Evolutionary conservation across 2,113 vertebrate genomes (phyloP).

Genomic region (Erythrocebus patas): DNA sequence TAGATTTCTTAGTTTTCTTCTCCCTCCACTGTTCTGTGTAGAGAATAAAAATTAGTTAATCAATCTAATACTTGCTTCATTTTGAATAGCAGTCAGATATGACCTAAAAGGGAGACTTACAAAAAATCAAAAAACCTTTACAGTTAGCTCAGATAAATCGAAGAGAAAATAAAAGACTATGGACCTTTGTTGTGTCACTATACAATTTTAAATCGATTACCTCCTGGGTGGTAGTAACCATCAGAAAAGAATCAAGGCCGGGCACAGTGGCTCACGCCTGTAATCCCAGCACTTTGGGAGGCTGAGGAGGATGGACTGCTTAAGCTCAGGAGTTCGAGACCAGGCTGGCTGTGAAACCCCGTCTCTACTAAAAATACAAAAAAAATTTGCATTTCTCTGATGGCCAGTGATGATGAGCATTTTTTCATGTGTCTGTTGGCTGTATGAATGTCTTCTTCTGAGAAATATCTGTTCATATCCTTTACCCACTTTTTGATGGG

Average conservation of each 20-base stretch:
- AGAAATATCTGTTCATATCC: too few relatives aligned
- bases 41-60: slow-evolving; percentile 29
- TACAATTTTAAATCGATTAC: not conserved
- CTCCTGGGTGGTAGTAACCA: not conserved
- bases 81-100: not conserved
- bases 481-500: too few relatives aligned
- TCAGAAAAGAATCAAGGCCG: not conserved
- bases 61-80: not conserved
- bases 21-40: not conserved
- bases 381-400: too few relatives aligned
- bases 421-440: too few relatives aligned
- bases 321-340: too few relatives aligned
- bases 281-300: too few relatives aligned
- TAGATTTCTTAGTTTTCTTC: not conserved
- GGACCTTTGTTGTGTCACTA: not conserved
- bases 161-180: not conserved
- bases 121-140: not conserved
- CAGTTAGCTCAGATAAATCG: not conserved
- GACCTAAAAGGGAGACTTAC: not conserved
- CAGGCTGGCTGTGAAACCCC: too few relatives aligned
- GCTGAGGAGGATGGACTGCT: too few relatives aligned
- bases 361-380: too few relatives aligned
- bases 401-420: too few relatives aligned
- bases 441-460: too few relatives aligned
- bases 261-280: too few relatives aligned